Base-by-base conservation (phyloP, 2,113 vertebrate species). In the Sturnus vulgaris region DNA sequence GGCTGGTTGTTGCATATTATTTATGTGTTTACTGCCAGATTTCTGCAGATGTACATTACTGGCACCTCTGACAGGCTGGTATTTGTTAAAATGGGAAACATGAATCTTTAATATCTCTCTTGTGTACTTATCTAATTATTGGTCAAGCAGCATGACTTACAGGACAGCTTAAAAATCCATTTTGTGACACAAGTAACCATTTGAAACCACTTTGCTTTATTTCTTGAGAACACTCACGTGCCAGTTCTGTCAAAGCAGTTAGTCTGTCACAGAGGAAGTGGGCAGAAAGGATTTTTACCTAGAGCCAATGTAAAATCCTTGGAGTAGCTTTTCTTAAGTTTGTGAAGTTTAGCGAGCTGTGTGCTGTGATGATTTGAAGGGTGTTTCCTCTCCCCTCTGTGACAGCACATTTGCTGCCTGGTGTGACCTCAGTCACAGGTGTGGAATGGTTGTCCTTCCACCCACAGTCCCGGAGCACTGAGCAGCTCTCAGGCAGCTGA, bases 141-240 rank as follows among this genome's bases (percentile, higher is more conserved):
- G 87, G 76, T 93, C 86, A 86, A 82, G 63, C 27, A n/a, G 37
- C 18, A 68, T n/a, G 70, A 82, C 31, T 87, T 82, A 42, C 5
- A 85, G 55, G 65, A 79, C 86, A 83, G 66, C 65, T 95, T 94
- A 65, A 90, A 89, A 96, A 44, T 95, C 47, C 33, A 23, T 66
- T 86, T 94, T 80, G 57, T 64, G 50, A 72, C 42, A 22, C 47
- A 87, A 89, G 56, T 75, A 78, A 79, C 92, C 24, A 94, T 95
- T 86, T 95, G 65, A 83, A 95, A 96, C 46, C 68, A 65, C 52
- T 96, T 94, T 76, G 46, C 28, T 84, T 90, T 92, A 35, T 92
- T 88, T 91, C 49, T 76, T 57, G 71, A 39, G 81, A 56, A 76
- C 90, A 77, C 39, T 79, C 15, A 8, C 8, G 9, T 82, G 57